Percentiles rank a stretch among this genome's conserved stretches.
These are phyloP conservation scores for Adineta ricciae DNA, from an alignment of 2,888 invertebrate species.

Conservation along the genomic window DNA sequence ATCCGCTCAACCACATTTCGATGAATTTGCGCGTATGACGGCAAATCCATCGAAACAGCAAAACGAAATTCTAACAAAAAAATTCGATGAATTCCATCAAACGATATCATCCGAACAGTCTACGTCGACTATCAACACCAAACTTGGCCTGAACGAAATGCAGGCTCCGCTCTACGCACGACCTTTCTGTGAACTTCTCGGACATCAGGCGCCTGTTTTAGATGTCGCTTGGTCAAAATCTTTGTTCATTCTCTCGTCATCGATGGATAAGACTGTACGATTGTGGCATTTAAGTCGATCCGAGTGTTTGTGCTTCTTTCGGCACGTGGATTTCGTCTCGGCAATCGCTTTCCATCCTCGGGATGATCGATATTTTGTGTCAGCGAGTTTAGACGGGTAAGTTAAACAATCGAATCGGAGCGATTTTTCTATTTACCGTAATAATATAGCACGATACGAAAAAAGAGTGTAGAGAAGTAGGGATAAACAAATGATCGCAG, in stretches of 20 bases:
- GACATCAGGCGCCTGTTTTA: conserved; percentile 86
- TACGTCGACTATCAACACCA: background rate
- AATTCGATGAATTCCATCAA: conserved; percentile 20
- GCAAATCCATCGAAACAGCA: background rate
- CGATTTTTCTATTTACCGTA: too few relatives aligned
- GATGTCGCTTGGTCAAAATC: conserved; percentile 97
- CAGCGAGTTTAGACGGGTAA: conserved; percentile 93
- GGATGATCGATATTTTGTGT: conserved; percentile 73
- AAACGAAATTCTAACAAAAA: conserved; percentile 35
- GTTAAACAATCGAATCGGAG: conserved; percentile 51
- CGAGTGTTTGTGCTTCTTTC: conserved; percentile 95
- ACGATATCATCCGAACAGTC: conserved; percentile 25
- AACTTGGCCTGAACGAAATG: conserved; percentile 6
- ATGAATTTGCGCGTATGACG: conserved; percentile 56
- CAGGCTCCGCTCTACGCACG: conserved; percentile 66
- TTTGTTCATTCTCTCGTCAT: conserved; percentile 89
- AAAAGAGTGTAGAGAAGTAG: background rate
- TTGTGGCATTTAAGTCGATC: conserved; percentile 93
- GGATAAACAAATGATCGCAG: too few relatives aligned
- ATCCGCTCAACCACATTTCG: conserved; percentile 77
- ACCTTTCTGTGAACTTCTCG: conserved; percentile 82
- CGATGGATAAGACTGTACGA: conserved; percentile 94
- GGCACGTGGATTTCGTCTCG: conserved; percentile 96
- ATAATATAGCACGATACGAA: background rate
- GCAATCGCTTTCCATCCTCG: conserved; percentile 92